These are phyloP conservation scores for Nesogale talazaci DNA, from an alignment of 2,113 vertebrate genomes.

Conservation along the genomic window DNA sequence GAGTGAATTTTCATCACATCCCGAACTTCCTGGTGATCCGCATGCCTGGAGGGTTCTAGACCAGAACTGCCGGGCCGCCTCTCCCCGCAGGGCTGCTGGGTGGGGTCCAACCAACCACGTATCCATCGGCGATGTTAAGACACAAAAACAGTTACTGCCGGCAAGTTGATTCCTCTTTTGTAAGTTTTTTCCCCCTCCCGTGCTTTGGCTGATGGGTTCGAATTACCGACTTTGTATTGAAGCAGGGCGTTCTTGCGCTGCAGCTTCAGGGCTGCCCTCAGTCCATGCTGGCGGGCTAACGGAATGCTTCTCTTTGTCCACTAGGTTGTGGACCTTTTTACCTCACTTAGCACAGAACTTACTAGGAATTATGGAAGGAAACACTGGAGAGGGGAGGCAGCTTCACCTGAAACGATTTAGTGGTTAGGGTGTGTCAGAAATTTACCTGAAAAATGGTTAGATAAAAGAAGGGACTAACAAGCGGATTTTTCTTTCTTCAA, in stretches of 20 bases:
- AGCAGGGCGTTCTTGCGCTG: no score
- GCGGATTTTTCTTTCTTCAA: conserved; percentile 24
- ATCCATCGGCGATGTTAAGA: no score
- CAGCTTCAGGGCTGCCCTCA: no score
- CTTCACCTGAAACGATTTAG: not conserved
- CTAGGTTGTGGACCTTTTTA: not conserved
- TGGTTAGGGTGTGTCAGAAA: not conserved
- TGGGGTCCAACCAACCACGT: not conserved
- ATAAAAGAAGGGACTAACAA: not conserved
- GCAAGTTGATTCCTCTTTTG: no score
- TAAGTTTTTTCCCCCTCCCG: no score
- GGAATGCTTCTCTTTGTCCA: conserved; percentile 5
- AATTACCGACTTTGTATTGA: no score
- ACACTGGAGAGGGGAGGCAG: not conserved
- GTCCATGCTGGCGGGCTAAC: no score
- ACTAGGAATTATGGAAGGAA: not conserved
- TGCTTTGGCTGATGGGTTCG: no score
- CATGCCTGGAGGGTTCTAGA: no score
- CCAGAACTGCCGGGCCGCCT: not conserved
- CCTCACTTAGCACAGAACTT: not conserved
- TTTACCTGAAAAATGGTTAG: conserved; percentile 36
- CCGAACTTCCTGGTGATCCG: no score
- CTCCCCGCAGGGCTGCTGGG: not conserved
- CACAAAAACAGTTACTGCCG: no score
- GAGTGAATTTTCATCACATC: no score